Conservation (phyloP, 2,888 invertebrate species). For the Arctia plantaginis region DNA sequence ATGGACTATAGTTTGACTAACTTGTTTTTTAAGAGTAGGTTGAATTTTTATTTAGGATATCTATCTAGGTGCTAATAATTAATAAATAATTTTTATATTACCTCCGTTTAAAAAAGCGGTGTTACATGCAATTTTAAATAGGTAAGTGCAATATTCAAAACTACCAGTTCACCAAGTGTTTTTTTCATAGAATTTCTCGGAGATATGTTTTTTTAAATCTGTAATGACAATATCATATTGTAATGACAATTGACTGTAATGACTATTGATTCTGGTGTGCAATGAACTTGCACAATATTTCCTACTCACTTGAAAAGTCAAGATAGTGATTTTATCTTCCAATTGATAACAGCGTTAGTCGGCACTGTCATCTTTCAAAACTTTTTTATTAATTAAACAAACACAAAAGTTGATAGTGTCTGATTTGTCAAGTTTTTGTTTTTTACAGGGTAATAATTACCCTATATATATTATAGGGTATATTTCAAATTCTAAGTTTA, state of each 20-base stretch:
- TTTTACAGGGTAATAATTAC: too few species aligned
- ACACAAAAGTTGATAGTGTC: too few species aligned
- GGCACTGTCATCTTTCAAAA: not conserved
- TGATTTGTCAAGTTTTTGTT: too few species aligned
- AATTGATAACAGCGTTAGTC: not conserved
- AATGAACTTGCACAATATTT: not conserved
- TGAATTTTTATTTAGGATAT: not conserved
- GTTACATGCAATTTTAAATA: not conserved
- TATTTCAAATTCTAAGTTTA: too few species aligned
- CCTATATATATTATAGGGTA: too few species aligned
- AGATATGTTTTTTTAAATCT: not conserved
- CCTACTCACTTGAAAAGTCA: not conserved
- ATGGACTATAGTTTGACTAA: too few species aligned
- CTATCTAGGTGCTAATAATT: not conserved
- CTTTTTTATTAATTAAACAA: not conserved
- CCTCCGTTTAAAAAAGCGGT: too few species aligned
- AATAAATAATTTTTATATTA: too few species aligned
- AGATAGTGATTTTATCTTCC: not conserved
- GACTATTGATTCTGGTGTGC: too few species aligned
- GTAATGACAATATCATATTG: not conserved
- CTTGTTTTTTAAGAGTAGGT: too few species aligned
- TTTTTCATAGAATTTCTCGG: not conserved
- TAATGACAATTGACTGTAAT: too few species aligned
- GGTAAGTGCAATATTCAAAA: not conserved
- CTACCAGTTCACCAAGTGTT: not conserved